Conservation (phyloP, 2,797 vertebrate species). For the Threskiornis aethiopicus region DNA sequence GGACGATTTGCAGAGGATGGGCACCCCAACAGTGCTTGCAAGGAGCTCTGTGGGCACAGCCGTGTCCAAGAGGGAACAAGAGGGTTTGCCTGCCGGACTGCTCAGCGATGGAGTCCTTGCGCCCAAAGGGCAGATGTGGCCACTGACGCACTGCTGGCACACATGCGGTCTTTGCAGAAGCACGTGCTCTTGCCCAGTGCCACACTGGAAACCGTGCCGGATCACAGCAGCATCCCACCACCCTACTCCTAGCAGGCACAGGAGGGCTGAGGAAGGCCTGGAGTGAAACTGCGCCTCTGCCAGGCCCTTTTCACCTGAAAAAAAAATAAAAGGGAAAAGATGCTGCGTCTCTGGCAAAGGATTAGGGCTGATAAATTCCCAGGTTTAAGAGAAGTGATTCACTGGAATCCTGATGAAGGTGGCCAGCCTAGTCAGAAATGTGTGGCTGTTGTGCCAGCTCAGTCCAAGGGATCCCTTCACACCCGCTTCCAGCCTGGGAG, state of each 20-base stretch:
- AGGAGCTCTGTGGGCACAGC: neutral
- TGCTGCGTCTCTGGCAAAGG: neutral
- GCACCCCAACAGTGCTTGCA: neutral
- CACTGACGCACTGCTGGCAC: neutral
- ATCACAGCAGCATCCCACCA: neutral
- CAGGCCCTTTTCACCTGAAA: neutral
- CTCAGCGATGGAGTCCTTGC: accelerated
- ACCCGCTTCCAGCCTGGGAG: accelerated
- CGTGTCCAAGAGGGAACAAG: neutral
- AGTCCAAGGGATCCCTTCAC: neutral
- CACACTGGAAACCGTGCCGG: accelerated
- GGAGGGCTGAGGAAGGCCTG: neutral
- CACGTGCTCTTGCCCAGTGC: neutral
- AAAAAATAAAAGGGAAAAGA: neutral
- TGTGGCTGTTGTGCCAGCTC: neutral
- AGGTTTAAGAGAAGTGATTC: neutral
- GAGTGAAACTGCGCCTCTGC: neutral
- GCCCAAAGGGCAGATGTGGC: accelerated
- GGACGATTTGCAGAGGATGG: neutral
- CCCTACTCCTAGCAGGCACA: neutral
- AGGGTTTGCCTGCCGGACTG: neutral
- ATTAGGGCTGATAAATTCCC: neutral
- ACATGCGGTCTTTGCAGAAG: accelerated
- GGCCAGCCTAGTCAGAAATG: neutral
- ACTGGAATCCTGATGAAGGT: neutral